Evolutionary conservation across 2,113 vertebrate species (phyloP), one percentile per base, ranked within the genome.

Genomic region (Poicephalus meyeri): DNA sequence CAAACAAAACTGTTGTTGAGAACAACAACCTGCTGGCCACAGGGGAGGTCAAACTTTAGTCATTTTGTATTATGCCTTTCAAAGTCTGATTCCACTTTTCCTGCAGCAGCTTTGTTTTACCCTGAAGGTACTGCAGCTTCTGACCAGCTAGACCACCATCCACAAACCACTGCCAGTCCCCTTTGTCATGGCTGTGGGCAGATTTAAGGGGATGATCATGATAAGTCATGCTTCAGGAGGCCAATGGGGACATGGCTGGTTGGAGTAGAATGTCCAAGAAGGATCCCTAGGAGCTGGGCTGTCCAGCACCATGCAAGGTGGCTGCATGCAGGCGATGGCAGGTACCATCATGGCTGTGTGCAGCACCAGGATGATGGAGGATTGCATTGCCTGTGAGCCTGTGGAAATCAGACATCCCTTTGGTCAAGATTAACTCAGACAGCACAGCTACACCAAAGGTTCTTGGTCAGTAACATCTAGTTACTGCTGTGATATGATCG

Each of bases 211-310:
- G 35, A 47, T 33, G 7, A 60, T 31, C 13, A 11, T 6, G 25
- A 47, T 13, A 61, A 65, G 21, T 3, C 6, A 24, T 13, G 31
- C 20, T 78, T 78, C 44, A 87, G 64, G n/a, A 42, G 10, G 29
- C 12, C 46, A 41, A 8, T 0, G 26, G 28, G 10, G 25, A 52
- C 31, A 25, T 16, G 9, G 33, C 16, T 6, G 3, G 0, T 33
- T 58, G 66, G 21, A 92, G 33, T 60, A 80, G 13, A 11, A 80
- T 15, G 11, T 42, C 47, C 76, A 71, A 28, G 18, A 63, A 16
- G 10, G 20, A 79, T 12, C 11, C 74, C 7, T 39, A 50, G 63
- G n/a, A 88, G 31, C 10, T 64, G 47, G 63, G 49, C 19, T 79
- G 50, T n/a, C 37, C 26, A 44, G n/a, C 16, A 64, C 6, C 35